These are phyloP conservation scores for Anguilla rostrata DNA, from an alignment of 2,113 vertebrate genomes.

Conservation along the genomic window DNA sequence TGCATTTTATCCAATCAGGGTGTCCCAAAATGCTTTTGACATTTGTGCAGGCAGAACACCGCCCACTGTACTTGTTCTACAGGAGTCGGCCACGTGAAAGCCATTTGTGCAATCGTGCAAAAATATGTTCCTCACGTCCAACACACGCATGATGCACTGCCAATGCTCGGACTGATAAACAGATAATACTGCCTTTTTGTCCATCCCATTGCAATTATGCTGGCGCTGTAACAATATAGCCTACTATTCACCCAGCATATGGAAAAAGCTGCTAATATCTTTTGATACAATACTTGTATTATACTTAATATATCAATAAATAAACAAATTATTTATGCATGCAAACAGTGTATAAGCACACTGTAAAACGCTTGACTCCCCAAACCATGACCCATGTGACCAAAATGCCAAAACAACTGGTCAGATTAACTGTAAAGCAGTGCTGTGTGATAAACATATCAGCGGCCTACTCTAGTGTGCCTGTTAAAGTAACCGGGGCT, in stretches of 20 bases:
- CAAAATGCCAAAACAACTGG: not conserved
- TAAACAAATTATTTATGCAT: too few relatives aligned
- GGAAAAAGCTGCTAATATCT: too few relatives aligned
- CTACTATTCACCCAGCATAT: too few relatives aligned
- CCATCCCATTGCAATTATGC: too few relatives aligned
- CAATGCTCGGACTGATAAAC: not conserved
- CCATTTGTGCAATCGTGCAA: too few relatives aligned
- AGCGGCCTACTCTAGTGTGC: not conserved
- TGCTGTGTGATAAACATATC: not conserved
- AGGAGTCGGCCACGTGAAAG: too few relatives aligned
- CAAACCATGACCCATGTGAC: not conserved
- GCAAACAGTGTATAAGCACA: too few relatives aligned
- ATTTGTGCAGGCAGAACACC: not conserved
- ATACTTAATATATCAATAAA: too few relatives aligned
- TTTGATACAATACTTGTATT: too few relatives aligned
- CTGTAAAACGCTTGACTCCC: not conserved
- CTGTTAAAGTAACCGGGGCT: not conserved
- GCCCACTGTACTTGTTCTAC: not conserved
- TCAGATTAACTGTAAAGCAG: not conserved
- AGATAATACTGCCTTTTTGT: too few relatives aligned
- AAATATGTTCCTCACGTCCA: too few relatives aligned
- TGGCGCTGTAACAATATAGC: too few relatives aligned
- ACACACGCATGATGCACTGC: not conserved
- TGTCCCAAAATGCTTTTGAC: not conserved
- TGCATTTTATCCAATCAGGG: not conserved